These are phyloP conservation scores for Papilio machaon DNA, from an alignment of 1,140 invertebrate genomes.

Conservation along the genomic window DNA sequence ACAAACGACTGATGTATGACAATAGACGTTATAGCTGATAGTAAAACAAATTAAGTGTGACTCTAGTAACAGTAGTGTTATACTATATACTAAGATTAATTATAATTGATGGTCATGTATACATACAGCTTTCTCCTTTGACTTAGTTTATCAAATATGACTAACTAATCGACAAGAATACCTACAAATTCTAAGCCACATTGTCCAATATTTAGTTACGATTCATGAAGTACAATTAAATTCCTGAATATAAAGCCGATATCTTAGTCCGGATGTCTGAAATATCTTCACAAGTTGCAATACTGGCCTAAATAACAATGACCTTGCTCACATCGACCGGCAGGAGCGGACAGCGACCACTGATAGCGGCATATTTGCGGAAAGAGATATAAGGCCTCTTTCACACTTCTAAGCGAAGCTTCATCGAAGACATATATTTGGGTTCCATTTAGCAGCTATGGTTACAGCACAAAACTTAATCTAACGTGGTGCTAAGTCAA, in stretches of 20 bases:
- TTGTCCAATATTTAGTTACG: background rate
- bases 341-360: constrained; percentile 52
- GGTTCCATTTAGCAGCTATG: background rate
- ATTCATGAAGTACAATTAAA: constrained; percentile 19
- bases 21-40: too few relatives aligned
- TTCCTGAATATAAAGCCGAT: constrained; percentile 43
- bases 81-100: too few relatives aligned
- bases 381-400: constrained; percentile 44
- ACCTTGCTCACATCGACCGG: constrained; percentile 61
- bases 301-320: constrained; percentile 57
- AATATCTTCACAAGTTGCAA: constrained; percentile 64
- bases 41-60: too few relatives aligned
- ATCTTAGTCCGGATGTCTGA: constrained; percentile 62
- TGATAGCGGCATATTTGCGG: constrained; percentile 58
- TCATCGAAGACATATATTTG: background rate
- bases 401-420: background rate
- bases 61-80: too few relatives aligned
- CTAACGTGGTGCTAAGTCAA: background rate
- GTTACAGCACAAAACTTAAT: background rate
- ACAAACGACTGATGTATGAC: too few relatives aligned
- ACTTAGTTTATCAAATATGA: background rate
- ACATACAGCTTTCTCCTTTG: background rate
- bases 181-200: background rate
- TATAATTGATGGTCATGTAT: too few relatives aligned
- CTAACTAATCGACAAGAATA: background rate